Evolutionary conservation across 2,113 vertebrate species (phyloP), one percentile per base, ranked within the genome.

Genomic region (Sclerurus mexicanus): DNA sequence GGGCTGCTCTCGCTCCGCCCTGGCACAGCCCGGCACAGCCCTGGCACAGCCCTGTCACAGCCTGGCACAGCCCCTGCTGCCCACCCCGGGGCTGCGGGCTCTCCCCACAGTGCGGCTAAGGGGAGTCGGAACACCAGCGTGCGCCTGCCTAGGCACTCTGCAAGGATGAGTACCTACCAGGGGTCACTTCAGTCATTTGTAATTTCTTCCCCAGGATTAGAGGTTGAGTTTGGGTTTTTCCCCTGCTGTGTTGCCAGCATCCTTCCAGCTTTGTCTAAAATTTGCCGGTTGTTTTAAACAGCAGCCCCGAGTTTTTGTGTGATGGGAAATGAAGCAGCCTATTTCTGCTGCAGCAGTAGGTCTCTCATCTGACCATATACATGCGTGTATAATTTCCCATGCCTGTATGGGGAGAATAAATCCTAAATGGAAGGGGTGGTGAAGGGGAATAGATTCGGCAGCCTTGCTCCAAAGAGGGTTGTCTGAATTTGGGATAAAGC

Each of bases 1-100:
- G 87, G 72, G 72, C 72, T 77, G 21, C 87, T 83, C 79, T 90
- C 80, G 19, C 91, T 89, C 96, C n/a, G n/a, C n/a, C n/a, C n/a
- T n/a, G n/a, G n/a, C n/a, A n/a, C n/a, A n/a, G n/a, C n/a, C n/a
- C n/a, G n/a, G n/a, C n/a, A n/a, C n/a, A n/a, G n/a, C n/a, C n/a
- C n/a, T n/a, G n/a, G n/a, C n/a, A n/a, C n/a, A n/a, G n/a, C n/a
- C n/a, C n/a, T n/a, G n/a, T n/a, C n/a, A n/a, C n/a, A n/a, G n/a
- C n/a, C n/a, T n/a, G n/a, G n/a, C n/a, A n/a, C n/a, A n/a, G n/a
- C n/a, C n/a, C n/a, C n/a, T n/a, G 44, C 62, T 10, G 9, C 20
- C 28, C 6, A 4, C 42, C 62, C 5, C 22, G 0, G 33, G n/a
- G n/a, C 69, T 16, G 12, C 3, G 55, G 20, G 9, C 49, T n/a